These are phyloP conservation scores for Sphyrna mokarran DNA, from an alignment of 2,113 vertebrate species.

Conservation along the genomic window DNA sequence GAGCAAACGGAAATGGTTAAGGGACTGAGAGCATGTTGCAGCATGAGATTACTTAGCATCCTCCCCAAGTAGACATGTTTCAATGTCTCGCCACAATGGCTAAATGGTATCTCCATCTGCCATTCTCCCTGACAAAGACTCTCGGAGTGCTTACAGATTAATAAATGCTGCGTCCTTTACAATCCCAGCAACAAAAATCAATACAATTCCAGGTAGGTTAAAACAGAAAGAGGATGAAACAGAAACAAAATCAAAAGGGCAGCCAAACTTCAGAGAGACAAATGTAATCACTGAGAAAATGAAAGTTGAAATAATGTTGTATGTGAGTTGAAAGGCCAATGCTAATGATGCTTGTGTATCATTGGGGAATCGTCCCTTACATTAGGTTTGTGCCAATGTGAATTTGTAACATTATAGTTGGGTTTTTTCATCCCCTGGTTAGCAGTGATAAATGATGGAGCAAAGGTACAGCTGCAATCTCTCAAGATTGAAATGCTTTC, in stretches of 20 bases:
- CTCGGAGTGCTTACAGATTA: neutral
- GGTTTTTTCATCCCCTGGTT: neutral
- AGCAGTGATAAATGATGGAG: neutral
- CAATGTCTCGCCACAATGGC: neutral
- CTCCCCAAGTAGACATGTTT: neutral
- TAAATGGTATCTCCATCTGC: neutral
- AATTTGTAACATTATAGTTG: neutral
- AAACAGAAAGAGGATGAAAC: neutral
- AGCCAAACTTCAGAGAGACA: neutral
- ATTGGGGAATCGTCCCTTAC: neutral
- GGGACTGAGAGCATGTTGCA: neutral
- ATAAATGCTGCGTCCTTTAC: neutral
- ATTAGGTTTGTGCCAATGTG: neutral
- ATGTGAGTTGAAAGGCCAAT: neutral
- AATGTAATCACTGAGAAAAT: neutral
- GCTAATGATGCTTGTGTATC: neutral
- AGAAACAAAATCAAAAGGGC: neutral
- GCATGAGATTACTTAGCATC: neutral
- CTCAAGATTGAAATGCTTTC: neutral
- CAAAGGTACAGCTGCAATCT: neutral
- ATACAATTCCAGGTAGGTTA: neutral
- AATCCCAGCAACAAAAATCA: slow-evolving; percentile 1
- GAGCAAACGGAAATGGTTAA: neutral
- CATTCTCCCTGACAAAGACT: neutral
- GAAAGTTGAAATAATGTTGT: neutral